Conservation (phyloP, 2,113 vertebrate genomes). For the Vidua chalybeata region DNA sequence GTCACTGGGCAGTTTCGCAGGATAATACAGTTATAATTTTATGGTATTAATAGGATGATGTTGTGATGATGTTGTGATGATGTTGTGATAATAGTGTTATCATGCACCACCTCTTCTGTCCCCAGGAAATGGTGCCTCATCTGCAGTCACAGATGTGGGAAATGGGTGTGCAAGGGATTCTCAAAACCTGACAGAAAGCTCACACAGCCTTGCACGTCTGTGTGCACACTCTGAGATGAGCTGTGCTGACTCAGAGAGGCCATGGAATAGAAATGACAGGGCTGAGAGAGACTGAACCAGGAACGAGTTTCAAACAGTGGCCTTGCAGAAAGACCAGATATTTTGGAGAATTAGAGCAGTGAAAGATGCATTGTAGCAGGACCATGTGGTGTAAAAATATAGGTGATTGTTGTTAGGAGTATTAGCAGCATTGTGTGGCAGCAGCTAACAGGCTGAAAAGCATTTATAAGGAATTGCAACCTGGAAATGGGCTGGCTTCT, state of each 20-base stretch:
- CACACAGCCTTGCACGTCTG: neutral
- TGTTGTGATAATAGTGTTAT: neutral
- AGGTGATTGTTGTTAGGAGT: neutral
- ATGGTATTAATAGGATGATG: neutral
- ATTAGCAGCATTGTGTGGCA: too few relatives aligned
- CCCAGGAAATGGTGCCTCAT: neutral
- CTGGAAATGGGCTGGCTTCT: too few relatives aligned
- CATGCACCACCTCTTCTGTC: neutral
- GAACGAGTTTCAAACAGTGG: neutral
- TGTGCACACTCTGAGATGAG: neutral
- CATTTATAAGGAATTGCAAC: too few relatives aligned
- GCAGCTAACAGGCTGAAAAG: too few relatives aligned
- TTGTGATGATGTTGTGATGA: too few relatives aligned
- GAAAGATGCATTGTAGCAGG: neutral
- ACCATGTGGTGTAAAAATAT: neutral
- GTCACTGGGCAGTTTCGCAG: too few relatives aligned
- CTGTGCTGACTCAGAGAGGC: neutral
- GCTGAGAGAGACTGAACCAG: neutral
- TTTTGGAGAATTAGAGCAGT: neutral
- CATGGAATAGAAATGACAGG: neutral
- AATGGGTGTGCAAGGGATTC: neutral
- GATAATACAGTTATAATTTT: neutral
- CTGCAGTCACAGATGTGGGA: neutral
- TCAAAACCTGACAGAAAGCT: neutral
- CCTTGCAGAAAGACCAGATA: neutral